phyloP scores from a whole-genome alignment of 2,113 vertebrate genomes.

The Oenanthe oenanthe region DNA sequence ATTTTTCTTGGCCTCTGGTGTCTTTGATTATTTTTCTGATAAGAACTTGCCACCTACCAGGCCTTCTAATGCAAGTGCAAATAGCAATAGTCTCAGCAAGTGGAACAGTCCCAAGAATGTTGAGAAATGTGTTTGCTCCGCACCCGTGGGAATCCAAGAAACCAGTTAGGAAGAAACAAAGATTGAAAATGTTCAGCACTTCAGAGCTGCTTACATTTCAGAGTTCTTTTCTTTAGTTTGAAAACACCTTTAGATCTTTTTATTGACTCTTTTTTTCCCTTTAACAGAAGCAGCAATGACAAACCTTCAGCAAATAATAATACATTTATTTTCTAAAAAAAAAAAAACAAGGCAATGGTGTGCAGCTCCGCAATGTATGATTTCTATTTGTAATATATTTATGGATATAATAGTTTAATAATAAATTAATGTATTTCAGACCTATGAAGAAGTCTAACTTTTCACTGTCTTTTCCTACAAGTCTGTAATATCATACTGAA shows the following conservation, averaged over 20 bases:
- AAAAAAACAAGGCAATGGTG: not conserved
- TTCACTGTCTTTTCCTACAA: not conserved
- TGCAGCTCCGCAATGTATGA: not conserved
- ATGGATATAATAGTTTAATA: not conserved
- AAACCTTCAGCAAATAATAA: not conserved
- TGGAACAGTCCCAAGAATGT: not conserved
- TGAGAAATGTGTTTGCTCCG: not conserved
- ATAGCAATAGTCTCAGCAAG: not conserved
- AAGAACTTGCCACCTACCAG: not conserved
- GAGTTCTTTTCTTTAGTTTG: not conserved
- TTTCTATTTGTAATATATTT: not conserved
- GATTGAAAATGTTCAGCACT: not conserved
- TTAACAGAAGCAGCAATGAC: not conserved
- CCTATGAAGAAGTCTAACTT: not conserved
- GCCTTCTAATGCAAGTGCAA: not conserved
- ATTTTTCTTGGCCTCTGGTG: not conserved
- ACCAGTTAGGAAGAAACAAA: not conserved
- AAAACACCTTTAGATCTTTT: not conserved
- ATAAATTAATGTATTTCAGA: not conserved
- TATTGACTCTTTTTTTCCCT: not conserved
- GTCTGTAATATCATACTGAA: not conserved
- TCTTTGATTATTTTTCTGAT: not conserved
- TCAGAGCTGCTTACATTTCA: not conserved
- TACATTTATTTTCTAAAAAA: not conserved
- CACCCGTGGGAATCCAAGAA: not conserved